These are phyloP conservation scores for Lamprotornis superbus DNA, from an alignment of 2,113 vertebrate species.

Conservation along the genomic window DNA sequence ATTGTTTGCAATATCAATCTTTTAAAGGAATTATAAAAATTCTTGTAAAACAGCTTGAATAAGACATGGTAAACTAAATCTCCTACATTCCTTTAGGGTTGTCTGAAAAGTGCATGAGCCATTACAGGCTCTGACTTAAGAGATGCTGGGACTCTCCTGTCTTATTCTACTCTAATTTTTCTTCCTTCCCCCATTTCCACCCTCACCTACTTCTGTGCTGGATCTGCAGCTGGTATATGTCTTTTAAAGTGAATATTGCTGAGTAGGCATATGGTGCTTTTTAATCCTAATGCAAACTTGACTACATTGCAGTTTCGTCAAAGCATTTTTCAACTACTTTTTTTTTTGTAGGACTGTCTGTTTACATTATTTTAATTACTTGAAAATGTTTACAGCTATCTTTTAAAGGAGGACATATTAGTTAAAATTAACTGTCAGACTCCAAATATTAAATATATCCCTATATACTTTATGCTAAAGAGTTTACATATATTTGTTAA, in stretches of 20 bases:
- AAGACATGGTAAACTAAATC: neutral
- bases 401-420: neutral
- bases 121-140: neutral
- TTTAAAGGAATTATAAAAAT: neutral
- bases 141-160: neutral
- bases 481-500: neutral
- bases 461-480: neutral
- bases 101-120: neutral
- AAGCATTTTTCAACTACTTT: fast-evolving
- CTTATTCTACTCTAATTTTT: neutral
- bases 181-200: neutral
- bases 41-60: neutral
- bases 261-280: neutral
- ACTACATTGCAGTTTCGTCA: neutral
- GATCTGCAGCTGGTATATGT: neutral
- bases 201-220: neutral
- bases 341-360: neutral
- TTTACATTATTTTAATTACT: neutral
- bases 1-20: neutral
- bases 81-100: neutral
- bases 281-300: neutral
- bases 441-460: neutral
- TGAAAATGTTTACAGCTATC: neutral
- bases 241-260: neutral
- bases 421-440: neutral